Percentiles rank a stretch among this genome's conserved stretches.
Conservation (phyloP, 2,888 invertebrate species). For the Phania funesta region DNA sequence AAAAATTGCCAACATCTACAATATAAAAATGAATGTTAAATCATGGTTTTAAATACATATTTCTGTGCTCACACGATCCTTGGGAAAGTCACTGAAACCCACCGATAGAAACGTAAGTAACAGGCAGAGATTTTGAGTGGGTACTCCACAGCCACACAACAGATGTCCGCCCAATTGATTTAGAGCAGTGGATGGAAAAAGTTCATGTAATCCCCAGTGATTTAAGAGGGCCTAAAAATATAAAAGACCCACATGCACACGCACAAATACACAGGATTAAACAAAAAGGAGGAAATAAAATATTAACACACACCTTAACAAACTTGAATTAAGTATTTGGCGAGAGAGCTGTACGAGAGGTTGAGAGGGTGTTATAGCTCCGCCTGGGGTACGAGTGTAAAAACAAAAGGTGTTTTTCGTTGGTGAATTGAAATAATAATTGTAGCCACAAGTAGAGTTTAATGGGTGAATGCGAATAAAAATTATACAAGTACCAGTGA, state of each 20-base stretch:
- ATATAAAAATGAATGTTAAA: slow-evolving; percentile 45
- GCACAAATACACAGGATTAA: slow-evolving; percentile 2
- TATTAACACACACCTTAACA: slow-evolving; percentile 1
- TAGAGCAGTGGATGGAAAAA: slow-evolving; percentile 74
- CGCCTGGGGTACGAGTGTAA: slow-evolving; percentile 3
- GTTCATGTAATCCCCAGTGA: slow-evolving; percentile 76
- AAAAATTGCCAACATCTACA: slow-evolving; percentile 36
- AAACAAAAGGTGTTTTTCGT: slow-evolving; percentile 57
- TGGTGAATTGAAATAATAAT: slow-evolving; percentile 65
- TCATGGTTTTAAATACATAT: slow-evolving; percentile 44
- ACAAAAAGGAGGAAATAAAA: slow-evolving; percentile 34
- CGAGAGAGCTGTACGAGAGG: not conserved
- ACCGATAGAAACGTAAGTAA: slow-evolving; percentile 76
- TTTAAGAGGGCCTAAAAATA: slow-evolving; percentile 74
- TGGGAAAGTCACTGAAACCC: slow-evolving; percentile 78
- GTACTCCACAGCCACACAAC: slow-evolving; percentile 74
- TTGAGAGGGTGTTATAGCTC: slow-evolving; percentile 20
- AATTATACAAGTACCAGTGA: not conserved
- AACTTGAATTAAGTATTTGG: slow-evolving; percentile 15
- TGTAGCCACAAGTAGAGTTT: slow-evolving; percentile 59
- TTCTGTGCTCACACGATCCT: slow-evolving; percentile 78
- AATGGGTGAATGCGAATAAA: slow-evolving; percentile 51
- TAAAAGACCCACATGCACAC: slow-evolving; percentile 13
- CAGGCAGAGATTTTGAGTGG: slow-evolving; percentile 76
- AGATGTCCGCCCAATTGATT: slow-evolving; percentile 77